These are phyloP conservation scores for Ylistrum balloti DNA, from an alignment of 1,140 invertebrate species.

Conservation along the genomic window DNA sequence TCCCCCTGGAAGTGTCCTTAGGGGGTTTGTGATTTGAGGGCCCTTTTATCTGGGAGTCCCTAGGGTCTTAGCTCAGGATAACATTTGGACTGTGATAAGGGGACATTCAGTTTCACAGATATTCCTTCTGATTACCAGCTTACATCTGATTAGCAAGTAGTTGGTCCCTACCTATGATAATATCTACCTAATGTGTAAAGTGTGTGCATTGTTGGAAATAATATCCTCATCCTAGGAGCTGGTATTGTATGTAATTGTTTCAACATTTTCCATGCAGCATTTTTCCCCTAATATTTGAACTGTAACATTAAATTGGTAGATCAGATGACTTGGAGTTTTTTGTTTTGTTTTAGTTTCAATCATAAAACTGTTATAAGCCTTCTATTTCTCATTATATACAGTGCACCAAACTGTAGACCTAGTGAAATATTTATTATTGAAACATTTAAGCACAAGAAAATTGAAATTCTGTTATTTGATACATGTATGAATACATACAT, in stretches of 20 bases:
- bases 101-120: constrained; percentile 25
- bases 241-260: too few relatives aligned
- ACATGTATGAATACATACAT: neutral
- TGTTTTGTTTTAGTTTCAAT: too few relatives aligned
- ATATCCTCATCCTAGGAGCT: neutral
- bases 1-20: constrained; percentile 12
- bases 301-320: too few relatives aligned
- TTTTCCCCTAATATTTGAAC: too few relatives aligned
- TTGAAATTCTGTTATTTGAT: neutral
- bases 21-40: constrained; percentile 12
- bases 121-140: constrained; percentile 33
- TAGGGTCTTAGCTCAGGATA: constrained; percentile 6
- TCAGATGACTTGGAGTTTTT: too few relatives aligned
- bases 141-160: neutral
- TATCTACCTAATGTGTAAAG: neutral
- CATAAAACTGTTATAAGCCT: too few relatives aligned
- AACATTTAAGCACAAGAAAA: too few relatives aligned
- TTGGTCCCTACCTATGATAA: neutral
- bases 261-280: too few relatives aligned
- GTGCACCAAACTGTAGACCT: too few relatives aligned
- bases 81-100: constrained; percentile 11
- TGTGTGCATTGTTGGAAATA: neutral
- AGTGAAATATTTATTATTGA: too few relatives aligned
- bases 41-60: constrained; percentile 14
- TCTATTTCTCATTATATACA: too few relatives aligned